Conservation (phyloP, 2,113 vertebrate genomes). For the Antechinus stuartii region DNA sequence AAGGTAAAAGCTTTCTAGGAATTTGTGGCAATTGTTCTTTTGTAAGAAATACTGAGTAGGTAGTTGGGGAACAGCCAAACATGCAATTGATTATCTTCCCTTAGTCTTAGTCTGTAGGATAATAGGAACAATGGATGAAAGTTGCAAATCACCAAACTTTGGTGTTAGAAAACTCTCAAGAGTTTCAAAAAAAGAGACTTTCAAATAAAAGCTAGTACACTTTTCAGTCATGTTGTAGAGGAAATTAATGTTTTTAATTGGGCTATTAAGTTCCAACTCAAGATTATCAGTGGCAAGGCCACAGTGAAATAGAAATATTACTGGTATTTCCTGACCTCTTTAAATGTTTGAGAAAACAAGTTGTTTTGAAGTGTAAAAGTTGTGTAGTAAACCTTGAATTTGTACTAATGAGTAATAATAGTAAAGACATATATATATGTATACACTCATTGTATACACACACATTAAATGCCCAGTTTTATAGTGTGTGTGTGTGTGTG, state of each 20-base stretch:
- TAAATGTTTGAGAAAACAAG: not conserved
- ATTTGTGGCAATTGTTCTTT: conserved; percentile 14
- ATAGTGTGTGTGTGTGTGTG: not conserved
- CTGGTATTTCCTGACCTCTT: not conserved
- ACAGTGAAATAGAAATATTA: conserved; percentile 2
- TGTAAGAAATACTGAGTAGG: not conserved
- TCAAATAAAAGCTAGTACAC: not conserved
- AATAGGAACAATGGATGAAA: not conserved
- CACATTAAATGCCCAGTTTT: not conserved
- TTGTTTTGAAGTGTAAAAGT: not conserved
- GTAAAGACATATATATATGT: not conserved
- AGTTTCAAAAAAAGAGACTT: not conserved
- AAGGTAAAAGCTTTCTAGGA: not conserved
- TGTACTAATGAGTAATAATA: not conserved
- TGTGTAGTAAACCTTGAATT: not conserved
- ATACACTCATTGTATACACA: too few species aligned
- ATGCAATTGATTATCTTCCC: not conserved
- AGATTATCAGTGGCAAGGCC: not conserved
- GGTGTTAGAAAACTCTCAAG: not conserved
- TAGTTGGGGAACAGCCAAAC: not conserved
- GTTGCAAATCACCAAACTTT: not conserved
- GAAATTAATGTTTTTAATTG: not conserved
- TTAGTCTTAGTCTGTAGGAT: not conserved
- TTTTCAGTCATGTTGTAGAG: not conserved
- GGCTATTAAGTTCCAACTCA: not conserved